These are phyloP conservation scores for Acleris literana DNA, from an alignment of 2,888 invertebrate genomes.

Conservation along the genomic window DNA sequence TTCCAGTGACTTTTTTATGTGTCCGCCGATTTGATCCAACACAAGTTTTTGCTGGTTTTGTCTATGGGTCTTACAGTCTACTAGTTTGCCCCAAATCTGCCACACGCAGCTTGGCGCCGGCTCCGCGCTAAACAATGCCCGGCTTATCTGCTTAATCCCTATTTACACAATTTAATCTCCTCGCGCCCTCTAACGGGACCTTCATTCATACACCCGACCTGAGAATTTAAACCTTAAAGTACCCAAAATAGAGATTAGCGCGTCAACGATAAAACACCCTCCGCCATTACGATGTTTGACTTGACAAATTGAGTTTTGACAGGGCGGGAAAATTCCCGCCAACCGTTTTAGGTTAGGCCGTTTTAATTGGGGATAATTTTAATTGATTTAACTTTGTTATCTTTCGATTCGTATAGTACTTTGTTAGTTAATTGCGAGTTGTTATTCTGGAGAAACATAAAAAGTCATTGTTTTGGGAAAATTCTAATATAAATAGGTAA, in stretches of 20 bases:
- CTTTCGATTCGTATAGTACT: slow-evolving; percentile 53
- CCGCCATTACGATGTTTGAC: slow-evolving; percentile 74
- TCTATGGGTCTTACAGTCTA: slow-evolving; percentile 26
- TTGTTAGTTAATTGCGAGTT: slow-evolving; percentile 38
- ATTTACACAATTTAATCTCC: slow-evolving; percentile 82
- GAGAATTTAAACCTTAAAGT: slow-evolving; percentile 61
- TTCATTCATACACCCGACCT: slow-evolving; percentile 32
- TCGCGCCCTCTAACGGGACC: slow-evolving; percentile 48
- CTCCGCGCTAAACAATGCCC: slow-evolving; percentile 72
- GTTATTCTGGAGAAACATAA: slow-evolving; percentile 44
- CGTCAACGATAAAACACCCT: slow-evolving; percentile 57
- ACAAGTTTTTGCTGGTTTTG: slow-evolving; percentile 19
- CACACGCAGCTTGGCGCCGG: slow-evolving; percentile 71
- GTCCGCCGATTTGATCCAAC: slow-evolving; percentile 6
- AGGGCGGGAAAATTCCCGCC: slow-evolving; percentile 70
- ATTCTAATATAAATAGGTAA: too few species aligned
- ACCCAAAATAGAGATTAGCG: slow-evolving; percentile 53
- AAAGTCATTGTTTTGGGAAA: not conserved
- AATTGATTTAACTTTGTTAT: slow-evolving; percentile 55
- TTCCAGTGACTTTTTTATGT: slow-evolving; percentile 10
- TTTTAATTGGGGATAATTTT: slow-evolving; percentile 59
- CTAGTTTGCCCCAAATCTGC: slow-evolving; percentile 61
- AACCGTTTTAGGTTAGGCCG: slow-evolving; percentile 58
- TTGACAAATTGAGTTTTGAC: slow-evolving; percentile 83
- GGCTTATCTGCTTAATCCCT: slow-evolving; percentile 80